Percentiles rank a stretch among this genome's conserved stretches.
These are phyloP conservation scores for Prionailurus bengalensis DNA, from an alignment of 2,113 vertebrate species.

Conservation along the genomic window DNA sequence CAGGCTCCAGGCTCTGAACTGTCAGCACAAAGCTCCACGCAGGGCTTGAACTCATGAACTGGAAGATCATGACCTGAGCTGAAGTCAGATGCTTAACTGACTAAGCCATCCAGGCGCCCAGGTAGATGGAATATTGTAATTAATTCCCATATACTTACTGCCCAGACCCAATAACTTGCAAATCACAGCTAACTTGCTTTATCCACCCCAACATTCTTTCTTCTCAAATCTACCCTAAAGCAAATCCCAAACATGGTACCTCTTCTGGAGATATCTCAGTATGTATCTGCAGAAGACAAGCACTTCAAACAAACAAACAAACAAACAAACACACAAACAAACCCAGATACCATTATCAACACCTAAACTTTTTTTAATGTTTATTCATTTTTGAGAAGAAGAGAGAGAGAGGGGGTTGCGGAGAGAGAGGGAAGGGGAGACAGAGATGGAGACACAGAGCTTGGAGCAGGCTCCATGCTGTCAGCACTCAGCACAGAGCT, in stretches of 20 bases:
- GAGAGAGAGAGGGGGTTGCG: too few species aligned
- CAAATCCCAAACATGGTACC: not conserved
- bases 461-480: too few species aligned
- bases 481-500: too few species aligned
- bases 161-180: not conserved
- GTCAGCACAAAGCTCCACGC: too few species aligned
- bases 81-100: too few species aligned
- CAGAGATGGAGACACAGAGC: too few species aligned
- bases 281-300: not conserved
- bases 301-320: not conserved
- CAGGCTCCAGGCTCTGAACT: too few species aligned
- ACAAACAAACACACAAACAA: not conserved
- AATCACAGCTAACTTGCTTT: not conserved
- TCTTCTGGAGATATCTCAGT: not conserved
- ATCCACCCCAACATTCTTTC: not conserved
- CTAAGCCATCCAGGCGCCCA: too few species aligned
- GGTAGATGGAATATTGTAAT: not conserved
- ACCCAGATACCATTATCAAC: not conserved
- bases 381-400: too few species aligned
- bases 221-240: not conserved
- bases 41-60: too few species aligned
- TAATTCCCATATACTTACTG: not conserved
- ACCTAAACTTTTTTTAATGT: not conserved
- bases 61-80: too few species aligned
- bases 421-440: too few species aligned